Conservation (phyloP, 1,140 invertebrate genomes). For the Temnothorax longispinosus region DNA sequence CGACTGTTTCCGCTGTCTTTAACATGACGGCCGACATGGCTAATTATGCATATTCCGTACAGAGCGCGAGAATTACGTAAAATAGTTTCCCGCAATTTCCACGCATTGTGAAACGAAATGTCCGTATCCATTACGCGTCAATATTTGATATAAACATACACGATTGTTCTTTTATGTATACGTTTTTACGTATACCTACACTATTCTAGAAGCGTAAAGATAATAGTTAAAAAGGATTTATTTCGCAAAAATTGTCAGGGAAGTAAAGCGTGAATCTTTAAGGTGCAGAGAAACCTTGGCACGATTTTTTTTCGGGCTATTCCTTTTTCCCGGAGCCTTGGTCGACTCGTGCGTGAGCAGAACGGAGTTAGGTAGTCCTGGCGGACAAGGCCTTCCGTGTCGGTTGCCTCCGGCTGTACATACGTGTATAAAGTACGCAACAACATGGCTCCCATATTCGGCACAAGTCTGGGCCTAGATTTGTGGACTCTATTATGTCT, state of each 20-base stretch:
- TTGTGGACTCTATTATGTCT: neutral
- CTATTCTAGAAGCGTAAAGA: neutral
- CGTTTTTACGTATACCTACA: neutral
- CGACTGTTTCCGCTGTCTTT: slow-evolving; percentile 25
- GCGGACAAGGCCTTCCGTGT: slow-evolving; percentile 72
- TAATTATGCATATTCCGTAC: slow-evolving; percentile 40
- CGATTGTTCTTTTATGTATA: neutral
- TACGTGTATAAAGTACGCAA: slow-evolving; percentile 47
- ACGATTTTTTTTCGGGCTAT: slow-evolving; percentile 32
- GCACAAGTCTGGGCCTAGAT: neutral
- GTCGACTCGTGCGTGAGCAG: slow-evolving; percentile 68
- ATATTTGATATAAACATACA: neutral
- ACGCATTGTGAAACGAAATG: neutral
- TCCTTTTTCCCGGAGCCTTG: slow-evolving; percentile 44
- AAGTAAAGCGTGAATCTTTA: slow-evolving; percentile 13
- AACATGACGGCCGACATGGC: slow-evolving; percentile 22
- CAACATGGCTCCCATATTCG: slow-evolving; percentile 40
- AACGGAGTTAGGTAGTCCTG: slow-evolving; percentile 69
- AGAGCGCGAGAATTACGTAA: slow-evolving; percentile 17
- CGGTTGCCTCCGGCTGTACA: slow-evolving; percentile 63
- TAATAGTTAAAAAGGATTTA: neutral
- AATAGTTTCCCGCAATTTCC: neutral
- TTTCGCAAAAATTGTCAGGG: neutral
- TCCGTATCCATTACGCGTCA: neutral
- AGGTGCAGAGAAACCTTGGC: slow-evolving; percentile 51